Evolutionary conservation across 2,888 invertebrate genomes (phyloP).

Genomic region (Didymodactylos carnosus): DNA sequence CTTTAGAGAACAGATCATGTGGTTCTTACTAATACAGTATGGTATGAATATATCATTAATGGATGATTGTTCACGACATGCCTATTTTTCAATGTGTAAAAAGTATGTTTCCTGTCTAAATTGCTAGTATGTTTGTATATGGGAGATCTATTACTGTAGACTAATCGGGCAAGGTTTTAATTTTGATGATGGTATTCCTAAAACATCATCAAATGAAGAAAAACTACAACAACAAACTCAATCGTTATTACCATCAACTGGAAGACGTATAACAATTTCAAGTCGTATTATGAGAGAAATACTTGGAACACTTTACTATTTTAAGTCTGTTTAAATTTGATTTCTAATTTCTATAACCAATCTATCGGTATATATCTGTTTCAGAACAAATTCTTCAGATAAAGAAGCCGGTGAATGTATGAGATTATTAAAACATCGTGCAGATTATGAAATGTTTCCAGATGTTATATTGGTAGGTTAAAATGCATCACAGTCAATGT

Average conservation of each 20-base stretch:
- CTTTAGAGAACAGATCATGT: not conserved
- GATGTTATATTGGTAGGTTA: not conserved
- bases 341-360: not conserved
- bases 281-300: not conserved
- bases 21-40: not conserved
- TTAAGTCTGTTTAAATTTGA: not conserved
- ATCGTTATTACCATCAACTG: not conserved
- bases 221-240: too few relatives aligned
- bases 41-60: not conserved
- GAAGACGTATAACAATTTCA: not conserved
- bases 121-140: not conserved
- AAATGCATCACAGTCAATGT: too few relatives aligned
- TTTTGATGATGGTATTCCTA: not conserved
- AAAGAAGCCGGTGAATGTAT: not conserved
- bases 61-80: not conserved
- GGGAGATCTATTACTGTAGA: too few relatives aligned
- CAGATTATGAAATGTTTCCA: not conserved
- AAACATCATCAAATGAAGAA: not conserved
- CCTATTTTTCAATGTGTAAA: not conserved
- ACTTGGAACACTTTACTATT: not conserved
- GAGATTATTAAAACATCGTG: not conserved
- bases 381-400: not conserved
- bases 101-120: too few relatives aligned
- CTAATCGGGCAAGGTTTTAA: not conserved
- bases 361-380: not conserved